A percentile compares a stretch with the other conserved stretches of the same genome.
Conservation (phyloP, 2,113 vertebrate genomes). For the Seriola quinqueradiata region DNA sequence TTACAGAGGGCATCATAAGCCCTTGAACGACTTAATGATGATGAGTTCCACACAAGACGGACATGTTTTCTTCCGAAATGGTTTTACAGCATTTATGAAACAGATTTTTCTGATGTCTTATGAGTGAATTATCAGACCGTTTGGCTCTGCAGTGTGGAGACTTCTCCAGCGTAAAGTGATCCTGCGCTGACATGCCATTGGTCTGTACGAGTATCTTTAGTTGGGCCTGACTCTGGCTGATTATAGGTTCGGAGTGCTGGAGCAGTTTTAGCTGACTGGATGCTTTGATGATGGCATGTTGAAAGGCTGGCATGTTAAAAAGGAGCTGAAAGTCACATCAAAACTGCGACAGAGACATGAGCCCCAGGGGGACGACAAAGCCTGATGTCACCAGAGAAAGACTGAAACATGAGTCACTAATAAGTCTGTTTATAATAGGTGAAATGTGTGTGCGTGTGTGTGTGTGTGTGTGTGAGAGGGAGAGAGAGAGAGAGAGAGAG, state of each 20-base stretch:
- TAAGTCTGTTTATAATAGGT: conserved; percentile 45
- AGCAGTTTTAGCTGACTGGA: conserved; percentile 22
- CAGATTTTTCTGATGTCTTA: conserved; percentile 13
- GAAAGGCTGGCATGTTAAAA: conserved; percentile 38
- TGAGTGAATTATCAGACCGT: conserved; percentile 20
- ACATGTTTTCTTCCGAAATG: conserved; percentile 6
- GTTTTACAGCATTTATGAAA: conserved; percentile 17
- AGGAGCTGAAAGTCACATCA: conserved; percentile 45
- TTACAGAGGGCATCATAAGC: background rate
- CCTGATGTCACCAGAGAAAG: conserved; percentile 70
- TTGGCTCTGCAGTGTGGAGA: conserved; percentile 22
- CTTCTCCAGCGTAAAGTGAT: conserved; percentile 43
- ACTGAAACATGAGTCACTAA: conserved; percentile 62
- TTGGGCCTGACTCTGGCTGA: conserved; percentile 52
- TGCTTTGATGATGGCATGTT: conserved; percentile 48
- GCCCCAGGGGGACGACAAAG: conserved; percentile 35
- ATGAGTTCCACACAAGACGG: conserved; percentile 21
- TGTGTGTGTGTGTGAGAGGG: background rate
- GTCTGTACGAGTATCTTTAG: conserved; percentile 56
- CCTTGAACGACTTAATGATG: background rate
- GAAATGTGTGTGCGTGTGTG: conserved; percentile 22
- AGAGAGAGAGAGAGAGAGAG: background rate
- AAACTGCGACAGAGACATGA: conserved; percentile 51
- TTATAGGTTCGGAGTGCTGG: conserved; percentile 53
- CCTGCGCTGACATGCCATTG: conserved; percentile 31